These are phyloP conservation scores for Tinea pellionella DNA, from an alignment of 2,888 invertebrate species.

Conservation along the genomic window DNA sequence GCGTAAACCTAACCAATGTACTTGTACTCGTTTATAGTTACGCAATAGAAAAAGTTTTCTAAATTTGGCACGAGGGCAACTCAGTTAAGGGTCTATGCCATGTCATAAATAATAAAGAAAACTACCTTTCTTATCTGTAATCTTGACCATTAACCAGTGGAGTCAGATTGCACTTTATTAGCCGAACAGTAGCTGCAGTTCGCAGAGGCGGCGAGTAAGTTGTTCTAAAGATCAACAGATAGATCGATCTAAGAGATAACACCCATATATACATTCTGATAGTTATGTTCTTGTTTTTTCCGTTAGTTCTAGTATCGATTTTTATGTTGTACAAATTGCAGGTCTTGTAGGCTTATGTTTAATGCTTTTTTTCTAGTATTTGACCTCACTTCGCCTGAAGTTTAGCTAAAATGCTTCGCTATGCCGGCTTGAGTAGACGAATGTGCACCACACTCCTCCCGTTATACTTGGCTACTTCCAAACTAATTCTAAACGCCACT, in stretches of 20 bases:
- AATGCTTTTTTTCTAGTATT: too few relatives aligned
- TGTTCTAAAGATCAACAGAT: conserved; percentile 42
- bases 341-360: background rate
- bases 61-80: conserved; percentile 41
- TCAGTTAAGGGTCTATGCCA: conserved; percentile 17
- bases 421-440: too few relatives aligned
- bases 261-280: background rate
- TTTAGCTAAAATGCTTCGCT: too few relatives aligned
- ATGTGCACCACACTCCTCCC: too few relatives aligned
- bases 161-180: conserved; percentile 65
- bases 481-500: too few relatives aligned
- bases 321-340: conserved; percentile 7
- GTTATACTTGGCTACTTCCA: too few relatives aligned
- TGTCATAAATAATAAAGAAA: conserved; percentile 55
- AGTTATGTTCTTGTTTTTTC: conserved; percentile 6
- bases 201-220: conserved; percentile 35
- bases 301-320: conserved; percentile 2
- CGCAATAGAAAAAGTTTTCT: conserved; percentile 15
- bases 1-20: too few relatives aligned
- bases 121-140: conserved; percentile 49
- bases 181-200: conserved; percentile 14
- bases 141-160: conserved; percentile 48
- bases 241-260: conserved; percentile 16
- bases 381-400: too few relatives aligned
- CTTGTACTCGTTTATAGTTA: background rate